Evolutionary conservation across 1,140 invertebrate species (phyloP).

Genomic region (Triops cancriformis): DNA sequence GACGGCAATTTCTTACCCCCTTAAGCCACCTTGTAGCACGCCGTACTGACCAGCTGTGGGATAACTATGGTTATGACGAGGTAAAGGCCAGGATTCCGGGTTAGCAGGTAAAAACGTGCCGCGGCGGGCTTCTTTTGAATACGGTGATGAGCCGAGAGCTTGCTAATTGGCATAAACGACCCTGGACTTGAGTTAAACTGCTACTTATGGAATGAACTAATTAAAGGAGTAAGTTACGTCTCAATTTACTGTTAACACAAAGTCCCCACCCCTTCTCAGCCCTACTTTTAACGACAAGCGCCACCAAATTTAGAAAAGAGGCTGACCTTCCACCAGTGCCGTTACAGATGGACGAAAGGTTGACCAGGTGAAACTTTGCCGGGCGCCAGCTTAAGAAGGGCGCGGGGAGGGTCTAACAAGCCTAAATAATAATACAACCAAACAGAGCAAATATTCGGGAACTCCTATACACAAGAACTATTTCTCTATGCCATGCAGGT

Average conservation of each 20-base stretch:
- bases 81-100: not conserved
- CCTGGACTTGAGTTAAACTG: not conserved
- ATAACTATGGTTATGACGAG: not conserved
- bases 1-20: constrained; percentile 6
- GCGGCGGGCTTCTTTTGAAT: not conserved
- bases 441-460: too few relatives aligned
- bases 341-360: too few relatives aligned
- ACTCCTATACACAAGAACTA: too few relatives aligned
- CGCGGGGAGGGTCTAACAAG: too few relatives aligned
- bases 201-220: not conserved
- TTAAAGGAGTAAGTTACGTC: not conserved
- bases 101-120: not conserved
- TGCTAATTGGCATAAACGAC: not conserved
- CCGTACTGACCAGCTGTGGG: not conserved
- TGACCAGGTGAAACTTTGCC: too few relatives aligned
- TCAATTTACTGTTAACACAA: not conserved
- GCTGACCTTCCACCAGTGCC: too few relatives aligned
- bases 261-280: not conserved
- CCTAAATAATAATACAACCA: too few relatives aligned
- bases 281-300: too few relatives aligned
- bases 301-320: too few relatives aligned
- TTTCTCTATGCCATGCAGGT: too few relatives aligned
- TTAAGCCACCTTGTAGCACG: not conserved
- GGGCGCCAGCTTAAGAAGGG: too few relatives aligned
- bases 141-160: not conserved